phyloP scores from a whole-genome alignment of 2,113 vertebrate genomes.

The Guaruba guarouba region DNA sequence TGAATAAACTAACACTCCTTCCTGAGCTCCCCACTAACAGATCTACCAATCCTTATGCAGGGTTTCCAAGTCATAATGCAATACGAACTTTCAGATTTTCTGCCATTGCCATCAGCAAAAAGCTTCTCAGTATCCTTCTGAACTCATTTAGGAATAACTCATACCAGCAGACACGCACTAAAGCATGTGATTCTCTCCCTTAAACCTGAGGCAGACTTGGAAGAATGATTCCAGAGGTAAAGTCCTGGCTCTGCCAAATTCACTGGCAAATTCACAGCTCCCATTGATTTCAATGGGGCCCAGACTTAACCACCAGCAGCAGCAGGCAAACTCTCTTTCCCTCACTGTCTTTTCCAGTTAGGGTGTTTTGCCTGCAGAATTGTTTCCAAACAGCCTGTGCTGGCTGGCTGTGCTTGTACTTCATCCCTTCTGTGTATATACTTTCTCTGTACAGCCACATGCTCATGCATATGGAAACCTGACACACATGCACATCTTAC shows the following conservation, averaged over 20 bases:
- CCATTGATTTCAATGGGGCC: neutral
- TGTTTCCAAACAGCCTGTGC: neutral
- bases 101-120: neutral
- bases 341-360: neutral
- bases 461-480: neutral
- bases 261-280: neutral
- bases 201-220: neutral
- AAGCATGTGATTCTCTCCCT: neutral
- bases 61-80: neutral
- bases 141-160: neutral
- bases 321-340: neutral
- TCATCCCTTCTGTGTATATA: neutral
- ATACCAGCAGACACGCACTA: neutral
- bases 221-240: neutral
- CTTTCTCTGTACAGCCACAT: neutral
- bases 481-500: neutral
- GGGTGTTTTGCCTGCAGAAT: neutral
- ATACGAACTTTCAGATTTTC: neutral
- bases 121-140: neutral
- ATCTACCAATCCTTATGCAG: neutral
- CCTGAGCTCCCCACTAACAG: neutral
- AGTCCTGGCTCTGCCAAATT: neutral
- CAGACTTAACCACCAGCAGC: neutral
- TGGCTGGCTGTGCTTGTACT: neutral
- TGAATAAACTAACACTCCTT: neutral